Conservation (phyloP, 2,888 invertebrate genomes). For the Xylophagus ater region DNA sequence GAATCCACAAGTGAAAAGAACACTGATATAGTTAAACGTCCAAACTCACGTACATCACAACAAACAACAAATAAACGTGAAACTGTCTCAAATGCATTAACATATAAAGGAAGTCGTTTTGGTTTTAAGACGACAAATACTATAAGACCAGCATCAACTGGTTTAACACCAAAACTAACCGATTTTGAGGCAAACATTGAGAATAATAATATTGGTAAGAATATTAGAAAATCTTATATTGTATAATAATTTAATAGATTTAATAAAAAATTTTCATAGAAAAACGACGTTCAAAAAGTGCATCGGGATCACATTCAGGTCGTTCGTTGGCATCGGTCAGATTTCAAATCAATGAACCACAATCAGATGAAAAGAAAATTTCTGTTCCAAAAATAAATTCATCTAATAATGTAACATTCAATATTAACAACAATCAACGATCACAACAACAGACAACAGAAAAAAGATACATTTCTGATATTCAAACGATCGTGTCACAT, state of each 20-base stretch:
- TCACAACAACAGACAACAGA: constrained; percentile 15
- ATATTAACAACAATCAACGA: constrained; percentile 37
- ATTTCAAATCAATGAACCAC: constrained; percentile 22
- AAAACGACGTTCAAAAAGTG: constrained; percentile 40
- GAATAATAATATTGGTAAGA: constrained; percentile 44
- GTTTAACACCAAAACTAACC: constrained; percentile 54
- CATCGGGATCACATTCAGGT: constrained; percentile 28
- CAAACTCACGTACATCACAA: constrained; percentile 29
- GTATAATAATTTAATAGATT: background rate
- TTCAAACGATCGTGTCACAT: constrained; percentile 18
- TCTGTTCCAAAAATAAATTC: constrained; percentile 32
- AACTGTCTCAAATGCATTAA: constrained; percentile 34
- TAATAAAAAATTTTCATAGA: constrained; percentile 22
- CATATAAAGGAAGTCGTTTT: constrained; percentile 63
- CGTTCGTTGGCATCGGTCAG: constrained; percentile 27
- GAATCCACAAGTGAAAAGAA: constrained; percentile 19
- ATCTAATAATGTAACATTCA: constrained; percentile 29
- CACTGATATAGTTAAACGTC: constrained; percentile 32
- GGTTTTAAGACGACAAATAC: constrained; percentile 54
- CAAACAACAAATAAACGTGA: constrained; percentile 7
- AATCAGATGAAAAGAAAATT: constrained; percentile 15
- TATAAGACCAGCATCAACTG: constrained; percentile 42
- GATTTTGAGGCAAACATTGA: constrained; percentile 44
- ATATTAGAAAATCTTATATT: no score
- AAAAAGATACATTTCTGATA: constrained; percentile 6